Evolutionary conservation across 2,888 invertebrate species (phyloP).

Genomic region (Callimorpha dominula): DNA sequence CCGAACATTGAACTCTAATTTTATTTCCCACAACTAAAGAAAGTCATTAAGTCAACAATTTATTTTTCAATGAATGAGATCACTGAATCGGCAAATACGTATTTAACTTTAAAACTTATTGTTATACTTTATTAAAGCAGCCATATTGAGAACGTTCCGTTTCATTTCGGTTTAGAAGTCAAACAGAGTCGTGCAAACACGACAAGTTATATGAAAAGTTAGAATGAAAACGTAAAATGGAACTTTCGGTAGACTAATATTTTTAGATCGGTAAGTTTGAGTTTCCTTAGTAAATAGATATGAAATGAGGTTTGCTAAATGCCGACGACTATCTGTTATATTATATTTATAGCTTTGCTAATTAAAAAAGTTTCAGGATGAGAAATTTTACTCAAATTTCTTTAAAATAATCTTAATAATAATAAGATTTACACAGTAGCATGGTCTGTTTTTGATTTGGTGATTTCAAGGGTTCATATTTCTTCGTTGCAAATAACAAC

Average conservation of each 20-base stretch:
- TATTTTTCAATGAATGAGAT: constrained; percentile 33
- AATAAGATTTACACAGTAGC: neutral
- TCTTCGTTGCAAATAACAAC: too few relatives aligned
- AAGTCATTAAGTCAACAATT: constrained; percentile 31
- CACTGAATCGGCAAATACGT: constrained; percentile 26
- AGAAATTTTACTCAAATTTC: neutral
- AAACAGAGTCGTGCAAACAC: constrained; percentile 58
- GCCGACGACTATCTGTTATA: neutral
- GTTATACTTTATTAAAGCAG: constrained; percentile 50
- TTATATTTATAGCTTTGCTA: neutral
- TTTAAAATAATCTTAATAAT: neutral
- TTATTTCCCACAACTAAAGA: neutral
- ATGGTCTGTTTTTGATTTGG: neutral
- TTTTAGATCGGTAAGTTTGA: constrained; percentile 54
- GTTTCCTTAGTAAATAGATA: constrained; percentile 56
- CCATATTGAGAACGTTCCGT: constrained; percentile 58
- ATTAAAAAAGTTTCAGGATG: neutral
- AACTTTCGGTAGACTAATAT: constrained; percentile 61
- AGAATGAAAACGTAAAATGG: constrained; percentile 44
- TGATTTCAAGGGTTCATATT: too few relatives aligned
- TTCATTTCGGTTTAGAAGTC: constrained; percentile 56
- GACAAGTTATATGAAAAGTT: constrained; percentile 55
- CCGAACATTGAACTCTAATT: neutral
- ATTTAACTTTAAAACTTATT: constrained; percentile 53
- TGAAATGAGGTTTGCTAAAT: constrained; percentile 28